Percentiles rank a stretch among this genome's conserved stretches.
These are phyloP conservation scores for Pollenia labialis DNA, from an alignment of 2,888 invertebrate species.

Conservation along the genomic window DNA sequence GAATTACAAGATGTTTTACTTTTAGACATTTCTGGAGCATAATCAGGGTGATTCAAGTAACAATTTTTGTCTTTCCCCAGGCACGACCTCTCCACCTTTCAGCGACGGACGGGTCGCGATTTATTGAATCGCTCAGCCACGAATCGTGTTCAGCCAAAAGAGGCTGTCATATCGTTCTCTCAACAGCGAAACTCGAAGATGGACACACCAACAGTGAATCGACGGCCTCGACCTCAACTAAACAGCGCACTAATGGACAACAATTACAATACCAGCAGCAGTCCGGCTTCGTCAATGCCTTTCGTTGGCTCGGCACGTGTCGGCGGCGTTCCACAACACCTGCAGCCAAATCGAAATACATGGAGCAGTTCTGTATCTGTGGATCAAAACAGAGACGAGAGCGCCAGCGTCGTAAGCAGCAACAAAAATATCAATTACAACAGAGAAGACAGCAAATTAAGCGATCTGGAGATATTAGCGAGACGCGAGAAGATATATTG, in stretches of 20 bases:
- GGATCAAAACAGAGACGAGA: constrained; percentile 84
- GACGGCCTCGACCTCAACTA: constrained; percentile 81
- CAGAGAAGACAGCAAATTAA: constrained; percentile 84
- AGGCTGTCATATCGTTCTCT: constrained; percentile 84
- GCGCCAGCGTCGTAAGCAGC: constrained; percentile 80
- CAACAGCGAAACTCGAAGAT: constrained; percentile 85
- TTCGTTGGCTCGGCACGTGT: constrained; percentile 79
- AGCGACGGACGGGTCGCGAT: constrained; percentile 84
- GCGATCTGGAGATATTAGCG: constrained; percentile 89
- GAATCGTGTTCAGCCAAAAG: constrained; percentile 84
- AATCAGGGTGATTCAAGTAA: too few relatives aligned
- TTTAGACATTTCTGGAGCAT: too few relatives aligned
- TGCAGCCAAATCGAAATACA: constrained; percentile 85
- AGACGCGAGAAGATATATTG: constrained; percentile 84
- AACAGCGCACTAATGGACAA: constrained; percentile 56
- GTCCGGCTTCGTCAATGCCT: constrained; percentile 71
- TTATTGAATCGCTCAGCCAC: constrained; percentile 84
- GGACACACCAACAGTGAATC: constrained; percentile 84
- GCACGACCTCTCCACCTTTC: constrained; percentile 85
- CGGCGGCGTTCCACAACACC: constrained; percentile 80
- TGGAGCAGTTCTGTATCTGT: constrained; percentile 89
- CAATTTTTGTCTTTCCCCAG: constrained; percentile 72
- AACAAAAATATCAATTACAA: constrained; percentile 81
- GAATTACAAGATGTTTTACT: too few relatives aligned
- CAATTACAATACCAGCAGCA: constrained; percentile 76